Base-by-base conservation (phyloP, 2,113 vertebrate species). In the Columbina picui region DNA sequence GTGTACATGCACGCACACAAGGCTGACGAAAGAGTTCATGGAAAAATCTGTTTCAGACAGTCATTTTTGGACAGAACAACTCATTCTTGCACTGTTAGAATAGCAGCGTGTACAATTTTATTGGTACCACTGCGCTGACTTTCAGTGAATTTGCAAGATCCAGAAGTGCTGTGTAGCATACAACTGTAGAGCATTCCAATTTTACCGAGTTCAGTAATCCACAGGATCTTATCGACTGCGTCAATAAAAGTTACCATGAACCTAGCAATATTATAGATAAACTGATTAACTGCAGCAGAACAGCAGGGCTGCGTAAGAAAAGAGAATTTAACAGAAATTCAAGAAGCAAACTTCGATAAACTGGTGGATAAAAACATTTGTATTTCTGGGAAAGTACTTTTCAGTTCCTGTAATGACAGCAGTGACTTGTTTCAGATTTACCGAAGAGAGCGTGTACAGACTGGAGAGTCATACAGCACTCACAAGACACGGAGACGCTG, bases 21-120 rank as follows among this genome's bases (percentile, higher is more conserved):
- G 60, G 39, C 73, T 38, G 84, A 86, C 84, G 83, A 3, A 88
- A 21, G 50, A 3, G 63, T 36, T 38, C 29, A 32, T 71, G 91
- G 96, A 95, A 95, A 45, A 96, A 86, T 70, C 79, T 75, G 55
- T 17, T 89, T 47, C 61, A 91, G 94, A 49, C 87, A 77, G 78
- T 50, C 47, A 36, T 69, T 76, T 91, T 69, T 84, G 93, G 77
- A 61, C 0, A 63, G 65, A 57, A 32, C 36, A 34, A 27, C 55
- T 77, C 91, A 75, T 74, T 55, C 75, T 75, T 70, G 84, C 59
- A 87, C 78, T 22, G 49, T 9, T 22, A 49, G 53, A 14, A 71
- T 52, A 95, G 70, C 65, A 45, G 34, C 2, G 14, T 14, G 36
- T 12, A 6, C 0, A 6, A 10, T 85, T 95, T 85, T 65, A 65